Evolutionary conservation across 2,113 vertebrate species (phyloP), one percentile per base, ranked within the genome.

Genomic region (Crocuta crocuta): DNA sequence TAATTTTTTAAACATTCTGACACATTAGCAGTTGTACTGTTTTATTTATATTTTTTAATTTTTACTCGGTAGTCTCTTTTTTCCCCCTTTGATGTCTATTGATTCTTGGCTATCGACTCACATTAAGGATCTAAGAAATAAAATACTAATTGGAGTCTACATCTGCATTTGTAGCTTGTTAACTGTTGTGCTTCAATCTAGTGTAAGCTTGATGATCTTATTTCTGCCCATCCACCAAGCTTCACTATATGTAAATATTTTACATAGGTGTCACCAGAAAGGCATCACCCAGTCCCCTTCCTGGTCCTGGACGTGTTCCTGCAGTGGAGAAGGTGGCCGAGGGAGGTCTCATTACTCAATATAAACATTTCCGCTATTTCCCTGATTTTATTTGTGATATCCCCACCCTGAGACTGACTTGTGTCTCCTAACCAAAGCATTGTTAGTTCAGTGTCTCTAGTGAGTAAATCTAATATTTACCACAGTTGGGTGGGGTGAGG

Each of bases 231-330:
- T 48, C 28, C 28, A 55, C 7, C 19, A 33, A 58, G 4, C 39
- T 24, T 92, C 33, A 55, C 10, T 10, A 3, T 71, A n/a, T 16
- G 4, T 31, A 24, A 65, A 10, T 2, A 79, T 17, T 71, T 43
- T 35, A 50, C 23, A 10, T 63, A 23, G 31, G 1, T 90, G 71
- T 66, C 35, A 53, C 31, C 63, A 85, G 8, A 17, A 15, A 82
- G 5, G 1, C 45, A 8, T 39, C 26, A 65, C 13, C 10, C 7
- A 45, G 2, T 45, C 12, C 17, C 8, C 10, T 76, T 11, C 48
- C 0, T 9, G 2, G 5, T 15, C 48, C 0, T 9, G 2, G 5
- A 65, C 4, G 5, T 45, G 4, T 23, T 53, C 39, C 63, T 13
- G n/a, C 9, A 26, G 24, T 39, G 28, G 26, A 21, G 2, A 50